Conservation (phyloP, 1,140 invertebrate species). For the Campoletis sonorensis region DNA sequence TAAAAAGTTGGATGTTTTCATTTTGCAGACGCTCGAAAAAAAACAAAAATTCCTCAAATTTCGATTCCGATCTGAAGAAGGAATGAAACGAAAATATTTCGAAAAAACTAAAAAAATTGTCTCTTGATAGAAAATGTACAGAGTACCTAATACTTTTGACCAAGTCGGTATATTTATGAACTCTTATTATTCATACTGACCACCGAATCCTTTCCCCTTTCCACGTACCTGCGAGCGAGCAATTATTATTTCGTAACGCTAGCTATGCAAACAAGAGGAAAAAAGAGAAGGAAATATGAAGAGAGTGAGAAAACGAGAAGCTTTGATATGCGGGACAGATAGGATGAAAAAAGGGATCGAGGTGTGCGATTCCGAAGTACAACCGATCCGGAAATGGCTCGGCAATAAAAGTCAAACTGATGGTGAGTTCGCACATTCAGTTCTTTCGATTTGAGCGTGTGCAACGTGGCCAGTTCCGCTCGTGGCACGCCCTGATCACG, state of each 20-base stretch:
- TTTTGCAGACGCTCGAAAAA: no score
- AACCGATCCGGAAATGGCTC: slow-evolving; percentile 40
- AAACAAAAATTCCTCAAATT: no score
- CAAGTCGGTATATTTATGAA: slow-evolving; percentile 11
- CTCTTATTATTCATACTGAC: background rate
- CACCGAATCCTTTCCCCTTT: background rate
- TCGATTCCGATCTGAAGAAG: no score
- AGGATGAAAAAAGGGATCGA: background rate
- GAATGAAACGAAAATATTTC: no score
- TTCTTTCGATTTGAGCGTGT: slow-evolving; percentile 10
- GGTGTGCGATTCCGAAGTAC: background rate
- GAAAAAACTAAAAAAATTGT: no score
- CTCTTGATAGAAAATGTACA: no score
- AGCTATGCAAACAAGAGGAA: background rate
- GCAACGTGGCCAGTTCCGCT: slow-evolving; percentile 20
- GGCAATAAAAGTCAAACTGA: slow-evolving; percentile 44
- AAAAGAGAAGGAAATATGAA: background rate
- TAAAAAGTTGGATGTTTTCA: no score
- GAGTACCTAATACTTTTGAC: no score
- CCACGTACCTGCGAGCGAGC: slow-evolving; percentile 17
- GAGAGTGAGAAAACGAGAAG: background rate
- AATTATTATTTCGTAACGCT: slow-evolving; percentile 42
- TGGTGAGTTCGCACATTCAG: slow-evolving; percentile 9
- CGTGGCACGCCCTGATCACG: slow-evolving; percentile 35
- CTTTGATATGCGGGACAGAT: slow-evolving; percentile 35